These are phyloP conservation scores for Sialia sialis DNA, from an alignment of 2,113 vertebrate species.

Conservation along the genomic window DNA sequence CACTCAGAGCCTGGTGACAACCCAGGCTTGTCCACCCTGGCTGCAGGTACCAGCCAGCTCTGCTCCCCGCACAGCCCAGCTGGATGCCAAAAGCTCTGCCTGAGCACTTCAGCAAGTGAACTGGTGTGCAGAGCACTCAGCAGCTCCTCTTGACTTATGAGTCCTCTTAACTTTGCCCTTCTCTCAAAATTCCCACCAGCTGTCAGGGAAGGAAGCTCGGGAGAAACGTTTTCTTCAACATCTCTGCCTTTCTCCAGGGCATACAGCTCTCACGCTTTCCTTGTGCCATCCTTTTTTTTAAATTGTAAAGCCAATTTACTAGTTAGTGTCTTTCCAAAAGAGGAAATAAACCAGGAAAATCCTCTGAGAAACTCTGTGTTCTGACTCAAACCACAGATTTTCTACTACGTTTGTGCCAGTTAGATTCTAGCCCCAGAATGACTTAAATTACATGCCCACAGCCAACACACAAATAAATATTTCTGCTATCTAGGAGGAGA, in stretches of 20 bases:
- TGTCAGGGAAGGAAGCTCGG: neutral
- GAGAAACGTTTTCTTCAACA: neutral
- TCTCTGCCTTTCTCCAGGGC: neutral
- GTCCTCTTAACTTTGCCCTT: slow-evolving; percentile 23
- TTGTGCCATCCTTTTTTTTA: neutral
- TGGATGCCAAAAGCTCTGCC: neutral
- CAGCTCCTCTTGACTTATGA: neutral
- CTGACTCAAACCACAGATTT: neutral
- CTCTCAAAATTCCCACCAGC: neutral
- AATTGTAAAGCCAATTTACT: neutral
- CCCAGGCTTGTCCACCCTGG: neutral
- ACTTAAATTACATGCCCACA: neutral
- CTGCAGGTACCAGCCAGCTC: neutral
- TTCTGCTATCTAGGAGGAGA: neutral
- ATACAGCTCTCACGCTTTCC: neutral
- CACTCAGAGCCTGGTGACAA: neutral
- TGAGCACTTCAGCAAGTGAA: neutral
- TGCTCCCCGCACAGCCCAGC: neutral
- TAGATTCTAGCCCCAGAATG: neutral
- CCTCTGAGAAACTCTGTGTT: neutral
- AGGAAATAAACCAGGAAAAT: neutral
- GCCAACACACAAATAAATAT: neutral
- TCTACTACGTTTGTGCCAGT: neutral
- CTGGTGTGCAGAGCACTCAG: neutral
- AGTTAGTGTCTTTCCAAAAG: neutral